These are phyloP conservation scores for Dendroctonus valens DNA, from an alignment of 1,140 invertebrate genomes.

Conservation along the genomic window DNA sequence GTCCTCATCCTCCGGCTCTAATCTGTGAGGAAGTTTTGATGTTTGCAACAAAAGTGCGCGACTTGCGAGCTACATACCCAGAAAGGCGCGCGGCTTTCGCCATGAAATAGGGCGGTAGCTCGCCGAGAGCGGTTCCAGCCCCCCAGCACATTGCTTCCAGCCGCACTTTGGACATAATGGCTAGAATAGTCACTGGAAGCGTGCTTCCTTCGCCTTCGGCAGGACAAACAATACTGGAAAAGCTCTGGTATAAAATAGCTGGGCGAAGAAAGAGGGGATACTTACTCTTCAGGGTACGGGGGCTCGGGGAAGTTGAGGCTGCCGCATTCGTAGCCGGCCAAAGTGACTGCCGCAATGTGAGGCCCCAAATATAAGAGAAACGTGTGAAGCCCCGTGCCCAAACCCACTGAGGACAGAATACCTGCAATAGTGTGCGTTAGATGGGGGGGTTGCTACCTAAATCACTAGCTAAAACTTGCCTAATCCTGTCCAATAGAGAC, in stretches of 20 bases:
- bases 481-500: conserved; percentile 91
- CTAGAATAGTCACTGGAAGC: conserved; percentile 65
- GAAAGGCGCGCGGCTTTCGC: conserved; percentile 86
- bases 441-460: background rate
- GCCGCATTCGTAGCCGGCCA: conserved; percentile 97
- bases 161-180: conserved; percentile 95
- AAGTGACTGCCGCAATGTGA: conserved; percentile 89
- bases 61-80: conserved; percentile 43
- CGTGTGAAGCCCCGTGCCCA: conserved; percentile 97
- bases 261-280: conserved; percentile 28
- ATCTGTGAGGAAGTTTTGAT: conserved; percentile 46
- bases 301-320: conserved; percentile 91
- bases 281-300: conserved; percentile 83
- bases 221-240: conserved; percentile 74
- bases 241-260: background rate
- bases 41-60: background rate
- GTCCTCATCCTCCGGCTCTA: conserved; percentile 73
- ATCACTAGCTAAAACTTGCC: conserved; percentile 26
- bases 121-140: conserved; percentile 94
- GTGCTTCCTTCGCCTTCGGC: conserved; percentile 55
- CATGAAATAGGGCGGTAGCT: conserved; percentile 97
- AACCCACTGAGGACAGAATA: conserved; percentile 93
- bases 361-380: conserved; percentile 96
- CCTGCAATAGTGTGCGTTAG: conserved; percentile 55
- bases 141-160: conserved; percentile 98